Evolutionary conservation across 2,888 invertebrate species (phyloP), one percentile per base, ranked within the genome.

Genomic region (Terebella lapidaria): DNA sequence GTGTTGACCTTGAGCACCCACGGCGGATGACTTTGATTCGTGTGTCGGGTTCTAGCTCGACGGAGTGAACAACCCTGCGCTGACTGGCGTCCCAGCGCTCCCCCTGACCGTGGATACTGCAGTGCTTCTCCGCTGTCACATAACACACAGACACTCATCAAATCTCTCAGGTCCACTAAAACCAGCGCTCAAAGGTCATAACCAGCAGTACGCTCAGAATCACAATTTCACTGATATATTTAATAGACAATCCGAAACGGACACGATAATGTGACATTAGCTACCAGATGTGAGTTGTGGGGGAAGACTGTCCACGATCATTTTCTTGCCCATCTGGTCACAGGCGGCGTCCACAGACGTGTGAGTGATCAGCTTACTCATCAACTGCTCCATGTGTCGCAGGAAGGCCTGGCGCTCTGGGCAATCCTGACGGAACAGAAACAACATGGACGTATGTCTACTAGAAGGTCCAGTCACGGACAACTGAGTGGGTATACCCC

Each of bases 241-340:
- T n/a, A n/a, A n/a, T n/a, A n/a, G n/a, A n/a, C n/a, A n/a, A n/a
- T n/a, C n/a, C n/a, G n/a, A n/a, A n/a, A n/a, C n/a, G n/a, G n/a
- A n/a, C n/a, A n/a, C n/a, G n/a, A n/a, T n/a, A n/a, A n/a, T n/a
- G n/a, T n/a, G n/a, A n/a, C n/a, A n/a, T n/a, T n/a, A n/a, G n/a
- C n/a, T n/a, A n/a, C n/a, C n/a, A n/a, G n/a, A 82, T 27, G 84
- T 85, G 5, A 78, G 63, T 10, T 87, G 84, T 0, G 96, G 96
- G 0, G 97, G 96, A 58, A 97, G 81, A 2, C 91, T 90, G 79
- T 91, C 91, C 72, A 90, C 88, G 75, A 94, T 88, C 74, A 88
- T 92, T 67, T 87, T 86, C 72, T 89, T 90, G 1, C 89, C 90
- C 84, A 95, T 84, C 80, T 89, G 87, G 81, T 97, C 97, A 1